Conservation (phyloP, 1,140 invertebrate species). For the Sipha flava region DNA sequence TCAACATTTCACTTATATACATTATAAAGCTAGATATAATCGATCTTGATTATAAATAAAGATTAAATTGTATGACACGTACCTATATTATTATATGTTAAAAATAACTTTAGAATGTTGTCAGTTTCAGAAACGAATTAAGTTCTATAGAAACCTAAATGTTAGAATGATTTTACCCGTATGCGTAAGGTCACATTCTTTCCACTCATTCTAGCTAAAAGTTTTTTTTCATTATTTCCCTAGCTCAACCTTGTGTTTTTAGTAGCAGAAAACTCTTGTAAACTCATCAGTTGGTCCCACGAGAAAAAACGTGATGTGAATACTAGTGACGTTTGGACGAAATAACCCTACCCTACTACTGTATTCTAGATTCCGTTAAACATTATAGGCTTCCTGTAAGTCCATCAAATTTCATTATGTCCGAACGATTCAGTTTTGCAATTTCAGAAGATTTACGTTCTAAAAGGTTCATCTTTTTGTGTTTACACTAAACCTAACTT, state of each 20-base stretch:
- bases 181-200: neutral
- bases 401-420: slow-evolving; percentile 19
- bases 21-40: too few species aligned
- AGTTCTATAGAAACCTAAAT: neutral
- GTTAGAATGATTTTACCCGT: neutral
- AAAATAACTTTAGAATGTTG: slow-evolving; percentile 1
- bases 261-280: slow-evolving; percentile 25
- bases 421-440: neutral
- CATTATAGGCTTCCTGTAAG: neutral
- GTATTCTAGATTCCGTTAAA: neutral
- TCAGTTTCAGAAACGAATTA: neutral
- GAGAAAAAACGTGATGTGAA: slow-evolving; percentile 22
- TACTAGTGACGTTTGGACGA: slow-evolving; percentile 1
- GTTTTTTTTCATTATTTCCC: neutral
- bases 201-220: neutral
- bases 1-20: too few species aligned
- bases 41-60: neutral
- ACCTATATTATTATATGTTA: neutral
- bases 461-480: neutral
- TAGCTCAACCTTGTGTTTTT: neutral
- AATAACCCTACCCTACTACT: neutral
- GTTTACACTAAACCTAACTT: neutral
- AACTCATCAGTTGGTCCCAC: slow-evolving; percentile 25
- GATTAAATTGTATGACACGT: neutral
- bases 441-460: neutral